phyloP scores from a whole-genome alignment of 2,113 vertebrate species.

The Cyrtonyx montezumae region DNA sequence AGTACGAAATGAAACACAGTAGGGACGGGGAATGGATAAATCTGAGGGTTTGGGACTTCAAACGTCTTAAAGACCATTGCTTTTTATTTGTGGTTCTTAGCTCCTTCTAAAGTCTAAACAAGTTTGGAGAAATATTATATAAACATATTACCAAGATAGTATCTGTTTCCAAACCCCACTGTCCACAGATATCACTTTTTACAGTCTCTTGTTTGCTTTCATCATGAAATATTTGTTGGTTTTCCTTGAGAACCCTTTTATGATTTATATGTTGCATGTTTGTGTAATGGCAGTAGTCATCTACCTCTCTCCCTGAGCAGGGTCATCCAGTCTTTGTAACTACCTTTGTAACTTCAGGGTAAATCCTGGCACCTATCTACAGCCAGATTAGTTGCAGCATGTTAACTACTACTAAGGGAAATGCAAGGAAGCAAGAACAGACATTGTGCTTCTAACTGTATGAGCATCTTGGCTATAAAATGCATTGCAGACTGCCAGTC shows the following conservation, averaged over 20 bases:
- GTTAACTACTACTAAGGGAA: not conserved
- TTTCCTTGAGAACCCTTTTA: not conserved
- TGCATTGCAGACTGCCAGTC: not conserved
- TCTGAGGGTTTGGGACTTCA: not conserved
- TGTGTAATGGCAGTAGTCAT: not conserved
- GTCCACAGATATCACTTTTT: not conserved
- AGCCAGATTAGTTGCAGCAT: not conserved
- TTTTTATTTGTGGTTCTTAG: not conserved
- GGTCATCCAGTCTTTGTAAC: not conserved
- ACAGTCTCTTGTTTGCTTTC: not conserved
- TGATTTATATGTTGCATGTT: not conserved
- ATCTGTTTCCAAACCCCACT: not conserved
- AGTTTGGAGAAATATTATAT: not conserved
- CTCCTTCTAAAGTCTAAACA: not conserved
- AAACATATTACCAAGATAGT: not conserved
- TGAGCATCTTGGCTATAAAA: not conserved
- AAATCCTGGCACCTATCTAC: not conserved
- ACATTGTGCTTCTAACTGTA: not conserved
- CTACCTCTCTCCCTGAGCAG: not conserved
- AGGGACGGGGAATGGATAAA: not conserved
- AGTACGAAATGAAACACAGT: conserved; percentile 11
- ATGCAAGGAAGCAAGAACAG: not conserved
- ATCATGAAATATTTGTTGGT: not conserved
- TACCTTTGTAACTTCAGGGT: not conserved
- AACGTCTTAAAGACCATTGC: not conserved